Base-by-base conservation (phyloP, 2,113 vertebrate genomes). In the Spea multiplicata region DNA sequence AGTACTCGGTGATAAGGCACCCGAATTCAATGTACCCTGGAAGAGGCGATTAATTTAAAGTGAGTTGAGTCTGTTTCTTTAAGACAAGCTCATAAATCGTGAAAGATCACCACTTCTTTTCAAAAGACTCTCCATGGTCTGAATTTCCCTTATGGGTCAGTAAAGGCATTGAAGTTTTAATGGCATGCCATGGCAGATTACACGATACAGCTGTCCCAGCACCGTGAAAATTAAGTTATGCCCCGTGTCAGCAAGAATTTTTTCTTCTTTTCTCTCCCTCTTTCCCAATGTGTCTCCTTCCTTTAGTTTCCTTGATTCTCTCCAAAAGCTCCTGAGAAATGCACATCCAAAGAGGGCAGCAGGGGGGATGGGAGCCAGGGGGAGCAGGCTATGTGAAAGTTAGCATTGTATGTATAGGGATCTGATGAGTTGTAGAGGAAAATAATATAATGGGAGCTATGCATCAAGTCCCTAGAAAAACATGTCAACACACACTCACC, bases 211-310 rank as follows among this genome's bases (percentile, higher is more conserved):
- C 96, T 97, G 96, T 97, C 96, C 95, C 94, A 86, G 94, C 92
- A 98, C 97, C 96, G 95, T 99, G 97, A 95, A 98, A 99, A 99
- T 99, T 98, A 98, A 98, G 96, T 97, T 98, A 98, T 98, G 96
- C 95, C 95, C 96, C 94, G 92, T 98, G 96, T 99, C 97, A 99
- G 96, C 95, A 95, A 95, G 93, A 89, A 90, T 90, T 91, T 90
- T 86, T 90, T 85, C 88, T 82, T 79, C 7, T 61, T 17, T 61
- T 14, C 72, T 30, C 44, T 81, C 81, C 75, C 79, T 82, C 70
- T 68, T 81, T 47, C 75, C 82, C 75, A 84, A 87, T 83, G 76
- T 85, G 61, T 80, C 83, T 84, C 83, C 84, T 84, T 69, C 84
- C 83, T 70, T 73, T 79, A 81, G 82, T 79, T 46, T 62, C 62